These are phyloP conservation scores for Tragulus kanchil DNA, from an alignment of 2,113 vertebrate species.

Conservation along the genomic window DNA sequence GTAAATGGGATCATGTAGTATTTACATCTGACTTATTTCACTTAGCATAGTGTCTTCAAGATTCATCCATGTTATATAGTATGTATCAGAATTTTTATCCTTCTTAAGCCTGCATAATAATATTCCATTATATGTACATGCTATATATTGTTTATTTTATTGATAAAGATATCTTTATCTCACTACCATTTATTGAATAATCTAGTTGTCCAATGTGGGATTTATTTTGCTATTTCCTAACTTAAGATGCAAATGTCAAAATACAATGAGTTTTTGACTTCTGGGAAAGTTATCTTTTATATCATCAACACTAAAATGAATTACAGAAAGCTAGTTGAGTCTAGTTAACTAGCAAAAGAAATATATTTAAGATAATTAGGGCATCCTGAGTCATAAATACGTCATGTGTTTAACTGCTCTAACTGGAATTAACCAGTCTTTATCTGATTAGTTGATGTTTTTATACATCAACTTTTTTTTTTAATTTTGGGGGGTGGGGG, in stretches of 20 bases:
- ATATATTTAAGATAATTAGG: slow-evolving; percentile 45
- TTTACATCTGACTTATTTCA: neutral
- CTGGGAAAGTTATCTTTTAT: neutral
- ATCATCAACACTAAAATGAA: slow-evolving; percentile 43
- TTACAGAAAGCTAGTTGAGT: neutral
- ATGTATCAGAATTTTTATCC: neutral
- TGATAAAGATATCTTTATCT: neutral
- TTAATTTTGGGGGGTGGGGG: too few species aligned
- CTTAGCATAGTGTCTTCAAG: neutral
- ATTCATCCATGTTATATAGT: neutral
- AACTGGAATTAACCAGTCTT: slow-evolving; percentile 23
- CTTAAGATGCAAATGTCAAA: slow-evolving; percentile 12
- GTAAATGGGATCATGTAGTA: neutral
- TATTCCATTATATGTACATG: too few species aligned
- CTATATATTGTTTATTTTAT: neutral
- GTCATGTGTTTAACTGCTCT: slow-evolving; percentile 32
- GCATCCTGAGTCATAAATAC: slow-evolving; percentile 17
- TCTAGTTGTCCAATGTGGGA: neutral
- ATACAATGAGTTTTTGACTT: neutral
- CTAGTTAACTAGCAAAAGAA: neutral
- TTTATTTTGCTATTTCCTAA: neutral
- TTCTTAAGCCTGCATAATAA: neutral
- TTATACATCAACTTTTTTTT: neutral
- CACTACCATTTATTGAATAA: neutral
- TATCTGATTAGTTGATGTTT: slow-evolving; percentile 45